phyloP scores from a whole-genome alignment of 2,888 invertebrate species.

The Acanthosepion lycidas region DNA sequence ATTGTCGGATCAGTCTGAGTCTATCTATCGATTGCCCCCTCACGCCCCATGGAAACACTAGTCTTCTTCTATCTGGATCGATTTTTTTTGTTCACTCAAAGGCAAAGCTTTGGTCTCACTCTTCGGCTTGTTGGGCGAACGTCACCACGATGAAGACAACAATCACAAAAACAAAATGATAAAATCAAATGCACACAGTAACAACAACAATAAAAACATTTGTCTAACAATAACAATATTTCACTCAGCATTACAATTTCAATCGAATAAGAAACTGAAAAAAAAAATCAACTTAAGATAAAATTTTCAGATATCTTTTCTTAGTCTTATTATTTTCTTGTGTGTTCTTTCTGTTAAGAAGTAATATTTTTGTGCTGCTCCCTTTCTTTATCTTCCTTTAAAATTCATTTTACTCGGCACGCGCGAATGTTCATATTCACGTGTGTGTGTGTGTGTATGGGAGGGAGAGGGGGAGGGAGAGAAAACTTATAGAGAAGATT shows the following conservation, averaged over 20 bases:
- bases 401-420: background rate
- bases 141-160: background rate
- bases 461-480: too few relatives aligned
- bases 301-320: background rate
- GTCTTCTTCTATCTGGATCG: background rate
- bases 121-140: conserved; percentile 13
- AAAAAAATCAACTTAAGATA: background rate
- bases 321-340: background rate
- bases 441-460: background rate
- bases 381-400: background rate
- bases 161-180: background rate
- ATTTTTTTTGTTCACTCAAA: background rate
- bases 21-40: conserved; percentile 14
- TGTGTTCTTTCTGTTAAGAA: background rate
- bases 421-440: background rate
- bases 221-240: background rate
- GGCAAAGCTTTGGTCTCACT: background rate
- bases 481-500: background rate
- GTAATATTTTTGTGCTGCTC: background rate
- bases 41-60: conserved; percentile 38
- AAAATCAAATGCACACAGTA: background rate
- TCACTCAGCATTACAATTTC: background rate
- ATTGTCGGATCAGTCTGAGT: conserved; percentile 47
- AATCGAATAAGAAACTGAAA: background rate
- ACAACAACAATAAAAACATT: background rate